Percentiles rank a stretch among this genome's conserved stretches.
phyloP scores from a whole-genome alignment of 2,113 vertebrate genomes.

The Poeciliopsis prolifica region DNA sequence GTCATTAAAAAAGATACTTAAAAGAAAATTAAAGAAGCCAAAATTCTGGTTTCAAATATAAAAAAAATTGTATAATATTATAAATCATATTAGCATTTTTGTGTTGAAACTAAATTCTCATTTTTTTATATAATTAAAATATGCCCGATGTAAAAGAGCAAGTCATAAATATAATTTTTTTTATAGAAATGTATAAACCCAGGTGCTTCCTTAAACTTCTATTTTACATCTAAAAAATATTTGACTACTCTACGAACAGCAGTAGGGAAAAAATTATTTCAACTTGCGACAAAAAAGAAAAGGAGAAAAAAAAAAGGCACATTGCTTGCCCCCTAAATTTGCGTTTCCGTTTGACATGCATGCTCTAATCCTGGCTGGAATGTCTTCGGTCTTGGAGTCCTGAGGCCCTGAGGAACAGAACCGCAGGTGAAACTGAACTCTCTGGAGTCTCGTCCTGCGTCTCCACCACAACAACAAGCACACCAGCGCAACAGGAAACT shows the following conservation, averaged over 20 bases:
- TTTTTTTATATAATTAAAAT: background rate
- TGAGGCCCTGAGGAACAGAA: conserved; percentile 55
- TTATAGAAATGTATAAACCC: background rate
- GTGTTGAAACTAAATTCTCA: background rate
- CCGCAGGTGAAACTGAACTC: conserved; percentile 75
- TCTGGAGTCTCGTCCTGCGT: conserved; percentile 44
- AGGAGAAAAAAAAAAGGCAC: conserved; percentile 14
- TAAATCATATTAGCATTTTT: background rate
- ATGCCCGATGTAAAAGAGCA: background rate
- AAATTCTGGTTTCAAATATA: background rate
- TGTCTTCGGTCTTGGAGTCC: conserved; percentile 68
- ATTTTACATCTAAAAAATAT: background rate
- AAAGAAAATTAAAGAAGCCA: background rate
- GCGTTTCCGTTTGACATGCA: conserved; percentile 63
- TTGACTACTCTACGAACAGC: background rate
- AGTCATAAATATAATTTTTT: background rate
- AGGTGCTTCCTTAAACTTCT: background rate
- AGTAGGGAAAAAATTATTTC: background rate
- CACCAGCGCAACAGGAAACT: conserved; percentile 25
- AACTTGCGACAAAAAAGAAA: conserved; percentile 5
- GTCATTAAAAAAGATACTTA: background rate
- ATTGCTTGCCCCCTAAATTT: conserved; percentile 43
- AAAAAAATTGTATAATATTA: background rate
- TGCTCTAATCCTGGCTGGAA: conserved; percentile 77
- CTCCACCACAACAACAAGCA: conserved; percentile 36